A percentile compares a stretch with the other conserved stretches of the same genome.
These are phyloP conservation scores for Chlorops oryzae DNA, from an alignment of 1,140 invertebrate species.

Conservation along the genomic window DNA sequence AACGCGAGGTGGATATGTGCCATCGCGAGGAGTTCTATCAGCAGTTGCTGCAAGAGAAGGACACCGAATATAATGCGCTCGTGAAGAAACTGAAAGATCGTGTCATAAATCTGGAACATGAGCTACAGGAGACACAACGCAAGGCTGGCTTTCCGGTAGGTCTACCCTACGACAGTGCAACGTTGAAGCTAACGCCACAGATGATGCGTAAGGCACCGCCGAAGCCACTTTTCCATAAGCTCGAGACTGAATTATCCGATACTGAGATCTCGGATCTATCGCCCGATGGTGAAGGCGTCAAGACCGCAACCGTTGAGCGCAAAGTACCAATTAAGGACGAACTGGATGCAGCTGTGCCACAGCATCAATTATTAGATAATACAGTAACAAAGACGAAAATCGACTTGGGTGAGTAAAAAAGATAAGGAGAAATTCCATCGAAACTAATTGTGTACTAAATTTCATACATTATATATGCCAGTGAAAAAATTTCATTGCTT, in stretches of 20 bases:
- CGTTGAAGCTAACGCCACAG: constrained; percentile 67
- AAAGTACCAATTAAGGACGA: constrained; percentile 72
- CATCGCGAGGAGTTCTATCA: constrained; percentile 78
- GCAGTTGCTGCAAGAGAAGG: constrained; percentile 75
- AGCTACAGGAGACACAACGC: constrained; percentile 74
- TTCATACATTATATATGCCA: no score
- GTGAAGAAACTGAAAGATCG: constrained; percentile 82
- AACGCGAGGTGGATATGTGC: constrained; percentile 64
- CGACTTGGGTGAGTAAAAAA: constrained; percentile 60
- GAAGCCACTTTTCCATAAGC: constrained; percentile 58
- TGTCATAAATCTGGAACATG: constrained; percentile 54
- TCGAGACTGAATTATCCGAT: constrained; percentile 62
- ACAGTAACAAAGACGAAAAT: constrained; percentile 83
- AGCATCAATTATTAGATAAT: constrained; percentile 77
- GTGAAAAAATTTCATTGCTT: no score
- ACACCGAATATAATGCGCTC: constrained; percentile 80
- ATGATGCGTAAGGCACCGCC: constrained; percentile 63
- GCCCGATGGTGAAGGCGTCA: constrained; percentile 62
- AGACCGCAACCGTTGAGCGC: constrained; percentile 68
- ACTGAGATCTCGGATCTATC: constrained; percentile 66
- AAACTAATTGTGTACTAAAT: neutral
- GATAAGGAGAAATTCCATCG: neutral
- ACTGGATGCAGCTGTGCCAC: constrained; percentile 77
- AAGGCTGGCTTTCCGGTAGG: constrained; percentile 78
- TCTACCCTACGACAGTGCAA: constrained; percentile 71